Percentiles rank a stretch among this genome's conserved stretches.
Conservation (phyloP, 2,888 invertebrate species). For the Sminthurinus aureus region DNA sequence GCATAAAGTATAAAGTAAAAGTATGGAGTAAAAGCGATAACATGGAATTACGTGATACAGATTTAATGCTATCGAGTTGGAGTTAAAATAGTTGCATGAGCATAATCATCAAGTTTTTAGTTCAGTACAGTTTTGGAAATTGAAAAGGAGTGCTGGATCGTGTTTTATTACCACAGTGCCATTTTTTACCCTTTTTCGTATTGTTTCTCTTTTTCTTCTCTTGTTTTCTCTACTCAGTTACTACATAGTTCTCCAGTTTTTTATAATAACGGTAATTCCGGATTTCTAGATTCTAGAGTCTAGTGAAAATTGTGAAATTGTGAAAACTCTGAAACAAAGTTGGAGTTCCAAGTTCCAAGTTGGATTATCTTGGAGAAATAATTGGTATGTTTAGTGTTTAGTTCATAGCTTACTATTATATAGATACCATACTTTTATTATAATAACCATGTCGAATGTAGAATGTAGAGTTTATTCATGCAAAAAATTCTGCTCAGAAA, state of each 20-base stretch:
- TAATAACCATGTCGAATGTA: not conserved
- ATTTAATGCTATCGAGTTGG: not conserved
- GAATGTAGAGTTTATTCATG: not conserved
- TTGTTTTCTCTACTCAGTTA: not conserved
- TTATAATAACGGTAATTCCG: no score
- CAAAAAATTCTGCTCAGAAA: not conserved
- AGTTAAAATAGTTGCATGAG: not conserved
- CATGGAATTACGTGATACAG: conserved; percentile 16
- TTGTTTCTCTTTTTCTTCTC: no score
- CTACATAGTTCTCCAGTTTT: no score
- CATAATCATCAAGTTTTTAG: not conserved
- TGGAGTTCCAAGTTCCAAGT: no score
- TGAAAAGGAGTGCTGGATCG: not conserved
- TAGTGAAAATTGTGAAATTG: no score
- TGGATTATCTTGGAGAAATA: no score
- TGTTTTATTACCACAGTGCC: not conserved
- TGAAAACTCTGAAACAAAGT: no score
- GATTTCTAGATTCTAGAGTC: no score
- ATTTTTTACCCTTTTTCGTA: not conserved
- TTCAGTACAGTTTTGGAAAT: not conserved
- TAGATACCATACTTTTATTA: not conserved
- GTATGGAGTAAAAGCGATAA: not conserved
- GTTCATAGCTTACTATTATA: no score
- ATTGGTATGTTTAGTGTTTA: no score
- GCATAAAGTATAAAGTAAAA: no score